Conservation (phyloP, 2,113 vertebrate species). For the Motacilla tschutschensis region DNA sequence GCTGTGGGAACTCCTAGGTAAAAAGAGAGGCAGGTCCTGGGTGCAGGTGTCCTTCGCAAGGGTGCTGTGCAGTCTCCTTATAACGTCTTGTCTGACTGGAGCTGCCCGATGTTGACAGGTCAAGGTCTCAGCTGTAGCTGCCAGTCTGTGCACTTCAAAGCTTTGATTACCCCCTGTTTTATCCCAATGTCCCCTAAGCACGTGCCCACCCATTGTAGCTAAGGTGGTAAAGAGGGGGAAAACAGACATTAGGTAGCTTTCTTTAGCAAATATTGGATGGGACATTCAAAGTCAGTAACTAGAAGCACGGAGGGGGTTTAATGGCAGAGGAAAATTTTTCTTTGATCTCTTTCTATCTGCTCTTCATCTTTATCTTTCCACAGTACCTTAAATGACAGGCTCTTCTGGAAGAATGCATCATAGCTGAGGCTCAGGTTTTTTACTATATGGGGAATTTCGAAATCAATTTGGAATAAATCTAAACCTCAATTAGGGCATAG, state of each 20-base stretch:
- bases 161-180: neutral
- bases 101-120: conserved; percentile 20
- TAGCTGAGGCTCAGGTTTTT: neutral
- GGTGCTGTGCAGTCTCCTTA: conserved; percentile 13
- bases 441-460: neutral
- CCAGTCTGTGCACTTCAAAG: conserved; percentile 12
- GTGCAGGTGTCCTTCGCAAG: neutral
- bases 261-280: neutral
- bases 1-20: neutral
- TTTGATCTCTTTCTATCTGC: neutral
- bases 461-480: neutral
- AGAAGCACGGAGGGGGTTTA: neutral
- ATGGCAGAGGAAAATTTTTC: neutral
- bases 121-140: neutral
- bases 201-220: neutral
- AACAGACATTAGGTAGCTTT: neutral
- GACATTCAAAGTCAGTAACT: neutral
- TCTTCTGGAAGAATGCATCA: neutral
- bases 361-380: neutral
- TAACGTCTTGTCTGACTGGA: conserved; percentile 6
- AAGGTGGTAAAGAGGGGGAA: neutral
- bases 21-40: neutral
- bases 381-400: neutral
- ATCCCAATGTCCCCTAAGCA: neutral
- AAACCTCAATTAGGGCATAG: neutral